These are phyloP conservation scores for Amblyraja radiata DNA, from an alignment of 2,797 vertebrate genomes.

Conservation along the genomic window DNA sequence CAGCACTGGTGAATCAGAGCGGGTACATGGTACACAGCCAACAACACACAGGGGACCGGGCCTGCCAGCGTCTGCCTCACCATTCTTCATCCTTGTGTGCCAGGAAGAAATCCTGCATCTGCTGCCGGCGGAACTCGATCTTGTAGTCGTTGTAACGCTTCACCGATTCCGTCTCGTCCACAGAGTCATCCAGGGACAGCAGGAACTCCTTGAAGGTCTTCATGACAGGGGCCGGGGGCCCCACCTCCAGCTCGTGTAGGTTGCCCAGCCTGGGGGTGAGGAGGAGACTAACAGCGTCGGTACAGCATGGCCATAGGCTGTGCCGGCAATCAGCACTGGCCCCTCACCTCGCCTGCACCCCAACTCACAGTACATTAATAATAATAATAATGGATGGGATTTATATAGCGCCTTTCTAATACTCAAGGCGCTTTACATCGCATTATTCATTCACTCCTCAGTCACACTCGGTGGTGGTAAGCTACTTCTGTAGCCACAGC, in stretches of 20 bases:
- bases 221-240: slow-evolving; percentile 78
- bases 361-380: no score
- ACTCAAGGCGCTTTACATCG: no score
- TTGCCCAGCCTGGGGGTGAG: slow-evolving; percentile 68
- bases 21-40: no score
- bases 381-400: no score
- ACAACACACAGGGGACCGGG: background rate
- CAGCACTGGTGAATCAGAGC: background rate
- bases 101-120: slow-evolving; percentile 95
- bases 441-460: no score
- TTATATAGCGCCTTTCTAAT: no score
- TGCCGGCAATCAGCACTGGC: background rate
- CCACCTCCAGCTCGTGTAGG: slow-evolving; percentile 81
- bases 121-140: slow-evolving; percentile 84
- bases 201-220: slow-evolving; percentile 92
- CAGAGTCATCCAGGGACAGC: slow-evolving; percentile 81
- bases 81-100: slow-evolving; percentile 94
- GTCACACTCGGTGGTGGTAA: no score
- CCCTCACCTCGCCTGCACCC: no score
- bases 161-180: slow-evolving; percentile 87
- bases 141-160: slow-evolving; percentile 93
- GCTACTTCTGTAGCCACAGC: no score
- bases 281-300: slow-evolving; percentile 15
- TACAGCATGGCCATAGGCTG: background rate
- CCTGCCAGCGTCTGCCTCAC: slow-evolving; percentile 48